Evolutionary conservation across 2,113 vertebrate species (phyloP).

Genomic region (Peromyscus maniculatus): DNA sequence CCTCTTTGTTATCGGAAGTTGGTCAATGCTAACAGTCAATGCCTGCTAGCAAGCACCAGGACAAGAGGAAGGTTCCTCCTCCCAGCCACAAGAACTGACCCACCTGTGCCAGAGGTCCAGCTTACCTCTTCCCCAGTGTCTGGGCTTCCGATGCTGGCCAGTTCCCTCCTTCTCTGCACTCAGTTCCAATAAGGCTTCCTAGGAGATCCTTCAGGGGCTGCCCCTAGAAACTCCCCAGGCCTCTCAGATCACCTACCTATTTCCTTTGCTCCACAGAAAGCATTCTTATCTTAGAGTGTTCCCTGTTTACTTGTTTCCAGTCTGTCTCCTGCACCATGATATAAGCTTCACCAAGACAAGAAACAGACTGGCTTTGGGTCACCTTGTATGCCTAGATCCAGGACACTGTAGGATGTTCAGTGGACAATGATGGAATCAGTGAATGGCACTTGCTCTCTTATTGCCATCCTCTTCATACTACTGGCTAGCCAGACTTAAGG

Average conservation of each 20-base stretch:
- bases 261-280: neutral
- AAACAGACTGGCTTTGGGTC: neutral
- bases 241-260: neutral
- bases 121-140: neutral
- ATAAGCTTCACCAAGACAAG: neutral
- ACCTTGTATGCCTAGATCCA: neutral
- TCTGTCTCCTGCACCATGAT: neutral
- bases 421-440: neutral
- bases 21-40: neutral
- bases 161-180: neutral
- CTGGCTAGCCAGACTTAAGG: neutral
- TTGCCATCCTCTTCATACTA: neutral
- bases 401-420: neutral
- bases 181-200: neutral
- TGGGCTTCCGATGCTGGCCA: neutral
- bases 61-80: neutral
- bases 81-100: neutral
- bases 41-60: neutral
- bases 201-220: fast-evolving
- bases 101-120: too few species aligned
- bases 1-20: neutral
- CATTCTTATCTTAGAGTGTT: neutral
- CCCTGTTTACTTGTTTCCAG: neutral
- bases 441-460: neutral
- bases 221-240: neutral